Base-by-base conservation (phyloP, 2,797 vertebrate species). In the Emydoidea blandingii region DNA sequence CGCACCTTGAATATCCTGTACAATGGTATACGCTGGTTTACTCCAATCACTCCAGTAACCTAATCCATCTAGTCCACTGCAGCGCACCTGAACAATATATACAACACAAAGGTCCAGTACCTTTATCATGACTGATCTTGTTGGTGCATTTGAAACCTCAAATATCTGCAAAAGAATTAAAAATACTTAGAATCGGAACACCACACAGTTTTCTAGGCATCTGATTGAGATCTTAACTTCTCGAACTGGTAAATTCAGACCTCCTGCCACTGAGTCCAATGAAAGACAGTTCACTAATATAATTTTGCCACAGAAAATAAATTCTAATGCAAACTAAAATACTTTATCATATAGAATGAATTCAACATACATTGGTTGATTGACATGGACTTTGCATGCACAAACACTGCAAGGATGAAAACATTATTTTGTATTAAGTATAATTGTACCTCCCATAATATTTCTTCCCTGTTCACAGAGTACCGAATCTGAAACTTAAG, bases 11-110 rank as follows among this genome's bases (percentile, higher is more conserved):
- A 98, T 97, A 92, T 99, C 99, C 62, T 90, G 97, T 3, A 99
- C 96, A 0, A 90, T 96, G 0, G 98, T 99, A 79, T 97, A 95
- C 52, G 97, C 97, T 3, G 98, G 65, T 8, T 83, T 79, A 62
- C 99, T 99, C 99, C 99, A 99, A 49, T 99, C 97, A 10, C 99
- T 99, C 99, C 99, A 99, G 95, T 98, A 98, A 5, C 99, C 99
- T 0, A 96, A 78, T 0, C 98, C 98, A 0, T 97, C 97, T 49
- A 81, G 57, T 27, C 98, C 97, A 85, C 91, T 98, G 97, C 99
- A 99, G 88, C 99, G 98, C 4, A 99, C 98, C 95, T 99, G 98
- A 6, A 98, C 98, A 3, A 95, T 89, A 2, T 99, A 99, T 10
- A 98, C 87, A 2, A 95, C 91, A 41, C 99, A 99, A 5, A 98